Percentiles rank a stretch among this genome's conserved stretches.
Evolutionary conservation across 2,888 invertebrate genomes (phyloP).

Genomic region (Ophioninae sp.): DNA sequence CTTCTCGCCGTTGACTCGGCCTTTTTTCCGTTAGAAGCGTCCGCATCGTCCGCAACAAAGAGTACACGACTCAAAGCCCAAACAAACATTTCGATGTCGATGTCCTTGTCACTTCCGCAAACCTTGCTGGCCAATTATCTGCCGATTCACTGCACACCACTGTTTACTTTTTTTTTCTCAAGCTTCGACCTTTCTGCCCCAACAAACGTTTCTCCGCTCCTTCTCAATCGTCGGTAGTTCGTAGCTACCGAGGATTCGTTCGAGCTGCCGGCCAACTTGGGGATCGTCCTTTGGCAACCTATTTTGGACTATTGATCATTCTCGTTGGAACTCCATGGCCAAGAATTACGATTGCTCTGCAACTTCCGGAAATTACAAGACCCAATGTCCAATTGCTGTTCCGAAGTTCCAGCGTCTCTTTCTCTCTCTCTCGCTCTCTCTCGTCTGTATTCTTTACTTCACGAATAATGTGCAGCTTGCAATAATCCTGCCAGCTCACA

Average conservation of each 20-base stretch:
- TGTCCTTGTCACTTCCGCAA: slow-evolving; percentile 4
- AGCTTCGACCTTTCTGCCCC: too few relatives aligned
- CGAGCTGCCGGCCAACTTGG: slow-evolving; percentile 3
- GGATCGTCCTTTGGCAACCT: slow-evolving; percentile 1
- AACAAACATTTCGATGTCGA: slow-evolving; percentile 51
- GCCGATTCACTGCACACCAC: not conserved
- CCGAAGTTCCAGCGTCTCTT: not conserved
- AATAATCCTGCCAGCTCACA: slow-evolving; percentile 9
- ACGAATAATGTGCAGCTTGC: slow-evolving; percentile 14
- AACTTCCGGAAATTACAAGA: slow-evolving; percentile 45
- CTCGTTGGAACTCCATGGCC: slow-evolving; percentile 5
- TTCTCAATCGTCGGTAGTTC: slow-evolving; percentile 26
- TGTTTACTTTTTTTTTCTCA: not conserved
- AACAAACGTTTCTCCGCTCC: not conserved
- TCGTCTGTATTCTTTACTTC: too few relatives aligned
- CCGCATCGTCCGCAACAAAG: slow-evolving; percentile 43
- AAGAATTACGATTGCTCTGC: slow-evolving; percentile 21
- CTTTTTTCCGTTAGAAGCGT: slow-evolving; percentile 20
- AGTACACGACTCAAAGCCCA: slow-evolving; percentile 42
- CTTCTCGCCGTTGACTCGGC: slow-evolving; percentile 34
- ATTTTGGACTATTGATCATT: slow-evolving; percentile 52
- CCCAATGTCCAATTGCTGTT: not conserved
- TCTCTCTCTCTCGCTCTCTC: too few relatives aligned
- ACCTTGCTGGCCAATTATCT: not conserved
- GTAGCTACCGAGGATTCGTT: slow-evolving; percentile 42